Percentiles rank a stretch among this genome's conserved stretches.
These are phyloP conservation scores for Melipona beecheii DNA, from an alignment of 2,888 invertebrate genomes.

Conservation along the genomic window DNA sequence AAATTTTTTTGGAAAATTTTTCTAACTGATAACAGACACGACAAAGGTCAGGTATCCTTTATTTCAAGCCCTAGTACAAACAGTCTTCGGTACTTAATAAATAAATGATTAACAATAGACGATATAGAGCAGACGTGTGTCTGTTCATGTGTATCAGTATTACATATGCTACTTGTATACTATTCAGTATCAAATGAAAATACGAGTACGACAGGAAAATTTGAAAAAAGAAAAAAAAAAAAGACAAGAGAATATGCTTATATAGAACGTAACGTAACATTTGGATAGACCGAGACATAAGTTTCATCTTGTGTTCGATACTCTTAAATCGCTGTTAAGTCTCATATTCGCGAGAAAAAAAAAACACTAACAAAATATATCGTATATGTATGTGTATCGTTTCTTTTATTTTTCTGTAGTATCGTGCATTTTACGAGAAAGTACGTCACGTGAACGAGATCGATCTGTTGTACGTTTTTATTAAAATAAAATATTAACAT, in stretches of 20 bases:
- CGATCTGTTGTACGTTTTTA: slow-evolving; percentile 38
- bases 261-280: not conserved
- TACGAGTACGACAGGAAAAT: slow-evolving; percentile 2
- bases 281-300: slow-evolving; percentile 7
- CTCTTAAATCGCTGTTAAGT: slow-evolving; percentile 30
- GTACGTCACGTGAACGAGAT: slow-evolving; percentile 11
- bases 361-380: not conserved
- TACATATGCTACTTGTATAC: slow-evolving; percentile 47
- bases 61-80: slow-evolving; percentile 62
- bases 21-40: not conserved
- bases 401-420: not conserved
- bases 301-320: slow-evolving; percentile 34
- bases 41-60: slow-evolving; percentile 43
- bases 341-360: not conserved
- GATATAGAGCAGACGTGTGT: slow-evolving; percentile 44
- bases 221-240: not conserved
- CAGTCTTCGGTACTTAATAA: slow-evolving; percentile 68
- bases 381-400: not conserved
- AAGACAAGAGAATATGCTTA: not conserved
- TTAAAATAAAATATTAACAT: slow-evolving; percentile 6
- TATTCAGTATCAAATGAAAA: not conserved
- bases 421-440: slow-evolving; percentile 13
- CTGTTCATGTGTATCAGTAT: slow-evolving; percentile 62
- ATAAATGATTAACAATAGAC: slow-evolving; percentile 56
- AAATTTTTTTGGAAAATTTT: not conserved